Base-by-base conservation (phyloP, 1,140 invertebrate species). In the Drosophila lacertosa region DNA sequence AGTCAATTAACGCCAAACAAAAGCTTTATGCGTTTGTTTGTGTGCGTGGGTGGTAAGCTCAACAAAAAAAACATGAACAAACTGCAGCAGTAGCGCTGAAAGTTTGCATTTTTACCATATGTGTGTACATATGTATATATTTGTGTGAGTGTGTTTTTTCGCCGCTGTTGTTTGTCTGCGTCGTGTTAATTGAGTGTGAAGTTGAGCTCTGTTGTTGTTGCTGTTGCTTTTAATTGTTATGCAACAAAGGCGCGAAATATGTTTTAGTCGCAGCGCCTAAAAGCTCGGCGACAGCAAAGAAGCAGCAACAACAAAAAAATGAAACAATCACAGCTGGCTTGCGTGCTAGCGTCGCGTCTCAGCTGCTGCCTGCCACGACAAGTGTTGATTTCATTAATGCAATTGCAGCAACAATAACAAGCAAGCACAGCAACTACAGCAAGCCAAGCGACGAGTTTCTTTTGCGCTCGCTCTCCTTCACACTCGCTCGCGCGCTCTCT, bases 341-440 rank as follows among this genome's bases (percentile, higher is more conserved):
- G 82, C 82, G 82, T 82, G 82, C 74, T 74, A 71, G 62, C 73
- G 76, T 54, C 67, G 73, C 57, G 57, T 63, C 42, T 26, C 50
- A 24, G 50, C 33, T 39, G 51, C 51, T 54, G 51, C 20, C 51
- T 54, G 70, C 59, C 67, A 29, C 39, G 39, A 47, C 84, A 82
- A 86, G 82, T 86, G 82, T 86, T 86, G 83, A 86, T 86, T 86
- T 82, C 82, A 86, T 86, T 86, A 86, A 86, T 74, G 74, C 81
- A 88, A 88, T 88, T 77, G 65, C 74, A 77, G 39, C 50, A 24
- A 22, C 13, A 44, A 53, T 11, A 53, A 37, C 35, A 40, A 29
- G 13, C 48, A 63, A 15, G 33, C 69, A 74, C 55, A 63, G 50
- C 69, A 63, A 63, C 35, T 9, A 16, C 45, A 44, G 40, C 40